These are phyloP conservation scores for Stomatorhinus walkeri DNA, from an alignment of 2,797 vertebrate genomes.

Conservation along the genomic window DNA sequence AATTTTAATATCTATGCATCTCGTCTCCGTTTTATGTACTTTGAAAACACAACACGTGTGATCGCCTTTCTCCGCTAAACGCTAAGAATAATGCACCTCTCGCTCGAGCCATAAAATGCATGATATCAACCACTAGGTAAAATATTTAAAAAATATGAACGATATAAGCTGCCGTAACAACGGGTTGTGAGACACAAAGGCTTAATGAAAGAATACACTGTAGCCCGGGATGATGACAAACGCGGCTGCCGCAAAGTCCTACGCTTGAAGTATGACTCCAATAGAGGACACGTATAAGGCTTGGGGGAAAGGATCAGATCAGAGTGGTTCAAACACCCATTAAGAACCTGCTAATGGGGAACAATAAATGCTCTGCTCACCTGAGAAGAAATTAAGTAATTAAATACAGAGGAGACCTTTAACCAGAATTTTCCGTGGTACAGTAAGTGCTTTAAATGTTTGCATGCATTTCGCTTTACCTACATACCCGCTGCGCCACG, in stretches of 20 bases:
- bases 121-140: background rate
- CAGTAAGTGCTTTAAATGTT: slow-evolving; percentile 5
- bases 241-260: slow-evolving; percentile 15
- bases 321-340: background rate
- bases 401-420: background rate
- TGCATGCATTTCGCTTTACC: background rate
- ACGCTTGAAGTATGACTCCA: slow-evolving; percentile 17
- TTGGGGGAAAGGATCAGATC: background rate
- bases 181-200: background rate
- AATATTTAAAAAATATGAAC: background rate
- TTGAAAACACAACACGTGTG: slow-evolving; percentile 12
- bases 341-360: background rate
- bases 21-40: background rate
- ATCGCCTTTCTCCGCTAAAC: background rate
- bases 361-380: background rate
- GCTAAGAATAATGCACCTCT: background rate
- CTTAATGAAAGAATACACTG: background rate
- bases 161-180: background rate
- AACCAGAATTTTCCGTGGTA: background rate
- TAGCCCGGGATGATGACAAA: background rate
- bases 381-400: background rate
- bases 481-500: background rate
- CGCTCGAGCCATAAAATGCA: background rate
- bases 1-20: background rate
- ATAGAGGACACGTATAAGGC: slow-evolving; percentile 17